These are phyloP conservation scores for Pterostichus madidus DNA, from an alignment of 2,888 invertebrate species.

Conservation along the genomic window DNA sequence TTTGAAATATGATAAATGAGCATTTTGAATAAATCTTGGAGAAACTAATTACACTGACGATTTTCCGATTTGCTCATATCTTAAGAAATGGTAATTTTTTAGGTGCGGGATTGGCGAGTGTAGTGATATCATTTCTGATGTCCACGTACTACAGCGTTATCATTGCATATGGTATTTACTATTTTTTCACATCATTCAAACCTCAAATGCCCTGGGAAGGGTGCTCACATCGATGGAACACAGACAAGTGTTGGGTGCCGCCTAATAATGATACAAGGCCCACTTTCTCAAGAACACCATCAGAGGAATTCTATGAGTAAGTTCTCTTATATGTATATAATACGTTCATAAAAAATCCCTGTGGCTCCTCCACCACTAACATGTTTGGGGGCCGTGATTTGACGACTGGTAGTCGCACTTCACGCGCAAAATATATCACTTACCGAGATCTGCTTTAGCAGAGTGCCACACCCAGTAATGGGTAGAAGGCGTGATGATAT, in stretches of 20 bases:
- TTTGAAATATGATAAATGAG: no score
- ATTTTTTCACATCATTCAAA: conserved; percentile 94
- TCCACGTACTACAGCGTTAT: conserved; percentile 97
- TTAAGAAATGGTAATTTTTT: conserved; percentile 67
- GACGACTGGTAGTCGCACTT: no score
- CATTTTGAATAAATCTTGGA: no score
- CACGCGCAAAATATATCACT: no score
- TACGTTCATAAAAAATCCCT: conserved; percentile 38
- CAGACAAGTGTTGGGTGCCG: conserved; percentile 90
- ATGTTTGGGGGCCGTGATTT: no score
- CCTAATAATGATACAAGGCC: conserved; percentile 84
- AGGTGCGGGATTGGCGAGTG: conserved; percentile 96
- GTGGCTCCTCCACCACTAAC: no score
- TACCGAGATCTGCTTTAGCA: no score
- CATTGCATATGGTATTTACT: conserved; percentile 96
- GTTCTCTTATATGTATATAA: conserved; percentile 71
- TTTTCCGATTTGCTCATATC: no score
- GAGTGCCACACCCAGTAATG: no score
- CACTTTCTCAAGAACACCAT: conserved; percentile 88
- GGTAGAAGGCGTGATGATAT: no score
- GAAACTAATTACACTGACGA: no score
- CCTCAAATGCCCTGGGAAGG: conserved; percentile 93
- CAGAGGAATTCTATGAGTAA: conserved; percentile 96
- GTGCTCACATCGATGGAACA: conserved; percentile 93
- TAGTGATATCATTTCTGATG: conserved; percentile 96